Base-by-base conservation (phyloP, 2,888 invertebrate species). In the Electrophaes corylata region DNA sequence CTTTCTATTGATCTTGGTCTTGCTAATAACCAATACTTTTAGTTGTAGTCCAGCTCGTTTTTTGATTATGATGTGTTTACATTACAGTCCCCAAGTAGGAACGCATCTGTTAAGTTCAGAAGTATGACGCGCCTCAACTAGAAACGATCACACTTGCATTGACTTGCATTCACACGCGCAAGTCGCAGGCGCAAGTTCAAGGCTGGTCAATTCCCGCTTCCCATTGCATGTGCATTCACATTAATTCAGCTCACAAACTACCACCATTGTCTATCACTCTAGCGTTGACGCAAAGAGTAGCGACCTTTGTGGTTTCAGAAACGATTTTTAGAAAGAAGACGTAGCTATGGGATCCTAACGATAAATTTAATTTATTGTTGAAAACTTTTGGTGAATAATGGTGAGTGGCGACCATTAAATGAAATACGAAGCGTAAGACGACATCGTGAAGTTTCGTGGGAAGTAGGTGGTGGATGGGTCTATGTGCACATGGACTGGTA, bases 221-320 rank as follows among this genome's bases (percentile, higher is more conserved):
- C 86, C 86, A 84, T 83, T 86, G 88, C 88, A 86, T 84, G 87
- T 83, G 81, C 80, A 84, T 80, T 78, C 78, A 79, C 81, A 89
- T 90, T 89, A 79, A 91, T 90, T 89, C 90, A 77, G 74, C 88
- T 84, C 90, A 88, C 90, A 89, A 82, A 75, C 88, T 83, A 84
- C 50, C 82, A 84, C 88, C 89, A 91, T 91, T 91, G 91, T 91
- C 91, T 91, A 90, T 89, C 88, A 88, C 84, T 78, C 74, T 72
- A 47, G 18, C 33, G 49, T 40, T 23, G 18, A 16, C 37, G 12
- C 46, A 37, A 11, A 16, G 37, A 52, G 46, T 41, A 57, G 35
- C 8, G 29, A 10, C 19, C 4, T 35, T 33, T 12, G 19, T 41
- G 50, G 26, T 44, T 14, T 20, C 26, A 35, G 51, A 19, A 11